Percentiles rank a stretch among this genome's conserved stretches.
Conservation (phyloP, 2,797 vertebrate species). For the Amblyraja radiata region DNA sequence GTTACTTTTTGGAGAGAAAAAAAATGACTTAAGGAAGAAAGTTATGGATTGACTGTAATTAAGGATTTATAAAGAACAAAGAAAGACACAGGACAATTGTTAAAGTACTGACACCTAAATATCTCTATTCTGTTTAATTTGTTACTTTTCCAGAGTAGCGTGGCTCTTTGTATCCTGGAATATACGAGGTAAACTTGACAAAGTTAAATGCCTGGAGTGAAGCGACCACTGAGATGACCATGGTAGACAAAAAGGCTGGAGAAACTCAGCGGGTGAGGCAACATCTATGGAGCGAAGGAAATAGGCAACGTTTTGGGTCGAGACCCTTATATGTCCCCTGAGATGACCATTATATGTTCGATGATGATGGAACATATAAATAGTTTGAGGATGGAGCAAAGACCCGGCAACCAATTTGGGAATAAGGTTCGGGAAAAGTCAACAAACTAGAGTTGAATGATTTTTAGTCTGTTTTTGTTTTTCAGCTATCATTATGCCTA, state of each 20-base stretch:
- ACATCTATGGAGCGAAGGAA: too few species aligned
- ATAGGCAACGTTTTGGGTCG: too few species aligned
- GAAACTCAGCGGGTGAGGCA: too few species aligned
- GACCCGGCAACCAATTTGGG: not conserved
- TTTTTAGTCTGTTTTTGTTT: not conserved
- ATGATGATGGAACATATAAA: not conserved
- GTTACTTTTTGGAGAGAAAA: not conserved
- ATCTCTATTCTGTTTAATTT: not conserved
- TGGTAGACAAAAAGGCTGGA: too few species aligned
- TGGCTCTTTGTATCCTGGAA: not conserved
- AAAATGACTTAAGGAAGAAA: not conserved
- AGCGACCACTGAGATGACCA: not conserved
- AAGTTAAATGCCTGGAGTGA: not conserved
- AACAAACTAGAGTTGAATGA: not conserved
- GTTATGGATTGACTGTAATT: not conserved
- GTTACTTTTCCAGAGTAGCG: not conserved
- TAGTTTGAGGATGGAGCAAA: not conserved
- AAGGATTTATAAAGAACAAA: not conserved
- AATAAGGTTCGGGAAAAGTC: not conserved
- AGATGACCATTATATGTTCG: not conserved
- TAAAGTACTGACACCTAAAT: not conserved
- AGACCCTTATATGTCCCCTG: too few species aligned
- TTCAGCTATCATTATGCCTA: not conserved
- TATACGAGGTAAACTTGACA: not conserved
- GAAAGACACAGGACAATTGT: not conserved